Conservation (phyloP, 2,113 vertebrate genomes). For the Ovis canadensis region DNA sequence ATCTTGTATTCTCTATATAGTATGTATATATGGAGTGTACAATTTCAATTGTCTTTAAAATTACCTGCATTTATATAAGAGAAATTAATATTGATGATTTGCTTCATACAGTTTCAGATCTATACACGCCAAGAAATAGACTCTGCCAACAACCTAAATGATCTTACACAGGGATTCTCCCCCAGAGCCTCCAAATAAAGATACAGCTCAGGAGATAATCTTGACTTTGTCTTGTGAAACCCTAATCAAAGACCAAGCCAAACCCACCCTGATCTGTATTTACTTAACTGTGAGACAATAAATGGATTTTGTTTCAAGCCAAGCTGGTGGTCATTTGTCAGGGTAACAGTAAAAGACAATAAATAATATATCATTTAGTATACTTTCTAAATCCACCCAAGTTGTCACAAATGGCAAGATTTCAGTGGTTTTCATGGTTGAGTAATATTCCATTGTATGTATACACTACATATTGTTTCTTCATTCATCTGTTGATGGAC, state of each 20-base stretch:
- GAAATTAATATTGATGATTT: background rate
- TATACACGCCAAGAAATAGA: background rate
- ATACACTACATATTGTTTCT: background rate
- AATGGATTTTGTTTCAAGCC: background rate
- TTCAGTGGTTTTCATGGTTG: background rate
- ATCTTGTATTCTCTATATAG: background rate
- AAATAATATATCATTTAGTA: background rate
- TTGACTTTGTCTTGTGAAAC: background rate
- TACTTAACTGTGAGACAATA: background rate
- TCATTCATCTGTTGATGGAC: background rate
- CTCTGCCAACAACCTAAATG: background rate
- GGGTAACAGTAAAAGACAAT: background rate
- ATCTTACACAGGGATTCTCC: background rate
- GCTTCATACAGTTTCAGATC: background rate
- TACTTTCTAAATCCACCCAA: background rate
- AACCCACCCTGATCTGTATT: background rate
- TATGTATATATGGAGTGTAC: background rate
- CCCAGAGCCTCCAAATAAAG: background rate
- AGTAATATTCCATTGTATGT: background rate
- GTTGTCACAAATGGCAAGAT: background rate
- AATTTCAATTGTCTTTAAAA: slow-evolving; percentile 21
- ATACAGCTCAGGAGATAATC: background rate
- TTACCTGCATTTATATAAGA: background rate
- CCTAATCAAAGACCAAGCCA: background rate
- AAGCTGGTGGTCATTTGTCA: background rate